Evolutionary conservation across 2,888 invertebrate genomes (phyloP).

Genomic region (Amblyjoppa fuscipennis): DNA sequence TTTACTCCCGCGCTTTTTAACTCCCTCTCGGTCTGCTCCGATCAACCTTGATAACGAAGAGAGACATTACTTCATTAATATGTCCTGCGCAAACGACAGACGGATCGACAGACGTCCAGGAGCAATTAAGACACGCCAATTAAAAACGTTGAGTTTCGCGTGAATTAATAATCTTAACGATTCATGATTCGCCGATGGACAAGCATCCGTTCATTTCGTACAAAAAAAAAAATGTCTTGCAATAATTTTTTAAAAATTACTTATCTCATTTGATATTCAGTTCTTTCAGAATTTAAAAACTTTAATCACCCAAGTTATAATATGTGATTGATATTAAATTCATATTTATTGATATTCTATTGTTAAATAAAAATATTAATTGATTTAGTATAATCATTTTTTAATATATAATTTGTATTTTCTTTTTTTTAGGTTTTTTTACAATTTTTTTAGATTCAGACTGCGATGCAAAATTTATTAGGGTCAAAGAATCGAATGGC

Average conservation of each 20-base stretch:
- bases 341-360: too few species aligned
- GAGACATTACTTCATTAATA: constrained; percentile 39
- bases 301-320: too few species aligned
- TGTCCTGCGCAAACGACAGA: constrained; percentile 28
- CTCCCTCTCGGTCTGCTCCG: constrained; percentile 46
- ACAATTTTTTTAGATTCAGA: background rate
- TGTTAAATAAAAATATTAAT: too few species aligned
- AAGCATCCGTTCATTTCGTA: background rate
- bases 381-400: background rate
- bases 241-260: background rate
- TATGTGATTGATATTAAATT: too few species aligned
- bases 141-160: constrained; percentile 8
- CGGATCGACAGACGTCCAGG: constrained; percentile 7
- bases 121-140: constrained; percentile 24
- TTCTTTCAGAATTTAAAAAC: too few species aligned
- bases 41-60: constrained; percentile 65
- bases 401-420: background rate
- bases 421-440: background rate
- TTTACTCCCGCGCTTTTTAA: constrained; percentile 67
- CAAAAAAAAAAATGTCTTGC: background rate
- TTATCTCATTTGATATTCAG: too few species aligned
- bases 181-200: background rate
- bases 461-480: background rate
- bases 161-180: constrained; percentile 8
- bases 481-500: background rate